Evolutionary conservation across 2,797 vertebrate genomes (phyloP), one percentile per base, ranked within the genome.

Genomic region (Diplodus puntazzo): DNA sequence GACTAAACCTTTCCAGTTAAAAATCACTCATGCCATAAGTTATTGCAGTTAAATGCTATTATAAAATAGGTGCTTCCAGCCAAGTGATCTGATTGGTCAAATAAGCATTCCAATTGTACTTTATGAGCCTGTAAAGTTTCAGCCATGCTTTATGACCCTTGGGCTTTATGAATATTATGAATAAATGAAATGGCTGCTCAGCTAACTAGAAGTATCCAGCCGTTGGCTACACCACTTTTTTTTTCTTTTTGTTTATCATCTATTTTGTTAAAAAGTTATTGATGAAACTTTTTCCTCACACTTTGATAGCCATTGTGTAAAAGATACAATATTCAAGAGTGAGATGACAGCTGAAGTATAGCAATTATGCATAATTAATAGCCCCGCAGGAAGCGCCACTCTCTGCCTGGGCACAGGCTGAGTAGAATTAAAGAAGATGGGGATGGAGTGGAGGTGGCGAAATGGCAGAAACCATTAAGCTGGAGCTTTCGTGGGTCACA

Each of bases 11-110:
- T 79, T 75, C 87, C 84, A 82, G 90, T 91, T 89, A 87, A 93
- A 85, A 92, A 88, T 87, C 92, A 87, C 75, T 92, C 92, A 93
- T 89, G 92, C 94, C 90, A 84, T 90, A 91, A 93, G 92, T 94
- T 94, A 94, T 93, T 92, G 89, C 92, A 93, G 93, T 92, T 94
- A 94, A 94, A 93, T 85, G 91, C 87, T 85, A 87, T 91, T 94
- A 94, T 94, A 89, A 94, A 94, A 91, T 77, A 81, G 76, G 89
- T 91, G 88, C 91, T 92, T 91, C 87, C 90, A 91, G 89, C 89
- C 89, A 87, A 92, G 89, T 87, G 84, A 89, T 91, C 87, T 92
- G 94, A 94, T 94, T 94, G 94, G 94, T 92, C 94, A 93, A 94
- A 93, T 94, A 93, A 92, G 92, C 89, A 90, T 94, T 93, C 77